Conservation (phyloP, 1,140 invertebrate species). For the Cherax quadricarinatus region DNA sequence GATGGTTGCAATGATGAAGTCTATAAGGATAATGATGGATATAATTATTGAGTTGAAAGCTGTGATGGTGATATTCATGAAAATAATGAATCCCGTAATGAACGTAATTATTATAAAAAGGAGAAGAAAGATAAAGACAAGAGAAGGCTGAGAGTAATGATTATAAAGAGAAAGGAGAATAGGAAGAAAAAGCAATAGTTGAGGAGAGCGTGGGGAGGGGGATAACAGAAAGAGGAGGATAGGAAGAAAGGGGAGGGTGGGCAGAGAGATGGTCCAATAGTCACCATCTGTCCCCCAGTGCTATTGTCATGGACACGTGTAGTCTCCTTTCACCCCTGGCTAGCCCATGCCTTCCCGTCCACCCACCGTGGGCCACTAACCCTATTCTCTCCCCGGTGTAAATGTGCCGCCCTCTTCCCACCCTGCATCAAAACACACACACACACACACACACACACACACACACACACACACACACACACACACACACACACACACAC, state of each 20-base stretch:
- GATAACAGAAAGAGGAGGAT: neutral
- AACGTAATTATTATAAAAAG: too few relatives aligned
- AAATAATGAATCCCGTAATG: too few relatives aligned
- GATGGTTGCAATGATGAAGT: too few relatives aligned
- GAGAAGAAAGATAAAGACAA: too few relatives aligned
- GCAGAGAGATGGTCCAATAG: neutral
- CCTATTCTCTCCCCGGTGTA: neutral
- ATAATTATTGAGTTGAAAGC: too few relatives aligned
- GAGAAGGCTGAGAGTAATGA: too few relatives aligned
- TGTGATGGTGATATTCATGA: too few relatives aligned
- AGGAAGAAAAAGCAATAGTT: too few relatives aligned
- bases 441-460: constrained; percentile 11
- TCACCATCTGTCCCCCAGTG: neutral
- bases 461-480: constrained; percentile 16
- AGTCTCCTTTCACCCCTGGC: neutral
- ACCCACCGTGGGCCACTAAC: neutral
- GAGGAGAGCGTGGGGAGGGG: too few relatives aligned
- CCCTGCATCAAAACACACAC: neutral
- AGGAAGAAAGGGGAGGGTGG: neutral
- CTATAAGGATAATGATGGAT: too few relatives aligned
- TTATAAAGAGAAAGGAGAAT: too few relatives aligned
- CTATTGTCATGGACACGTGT: neutral
- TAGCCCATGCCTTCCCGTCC: neutral
- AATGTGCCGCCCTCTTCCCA: neutral
- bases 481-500: constrained; percentile 8